Conservation (phyloP, 2,797 vertebrate genomes). For the Gymnothorax javanicus region DNA sequence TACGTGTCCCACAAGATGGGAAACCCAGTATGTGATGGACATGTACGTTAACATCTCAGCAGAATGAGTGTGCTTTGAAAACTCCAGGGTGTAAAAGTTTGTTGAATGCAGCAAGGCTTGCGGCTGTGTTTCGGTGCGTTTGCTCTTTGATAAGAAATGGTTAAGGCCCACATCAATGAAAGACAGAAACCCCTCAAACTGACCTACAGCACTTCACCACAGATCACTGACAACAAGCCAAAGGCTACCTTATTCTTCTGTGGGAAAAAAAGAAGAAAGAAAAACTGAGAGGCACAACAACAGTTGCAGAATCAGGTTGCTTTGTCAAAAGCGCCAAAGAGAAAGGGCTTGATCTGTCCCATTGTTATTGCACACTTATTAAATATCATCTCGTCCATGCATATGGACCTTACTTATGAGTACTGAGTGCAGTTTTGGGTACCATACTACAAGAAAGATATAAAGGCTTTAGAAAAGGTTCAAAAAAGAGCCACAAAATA, state of each 20-base stretch:
- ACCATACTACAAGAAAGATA: too few species aligned
- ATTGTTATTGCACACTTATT: constrained; percentile 23
- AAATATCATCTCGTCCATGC: not conserved
- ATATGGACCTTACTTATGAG: too few species aligned
- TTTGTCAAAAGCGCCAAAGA: not conserved
- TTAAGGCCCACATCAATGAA: not conserved
- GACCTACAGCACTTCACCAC: not conserved
- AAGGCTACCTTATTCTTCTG: not conserved
- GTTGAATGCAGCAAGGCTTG: not conserved
- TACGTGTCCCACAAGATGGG: not conserved
- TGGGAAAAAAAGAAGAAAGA: not conserved
- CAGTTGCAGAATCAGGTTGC: not conserved
- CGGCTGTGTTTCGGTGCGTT: not conserved
- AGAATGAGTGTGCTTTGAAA: not conserved
- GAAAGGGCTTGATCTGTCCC: not conserved
- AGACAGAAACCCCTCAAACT: not conserved
- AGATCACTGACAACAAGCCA: not conserved
- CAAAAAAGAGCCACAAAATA: too few species aligned
- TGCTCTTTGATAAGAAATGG: not conserved
- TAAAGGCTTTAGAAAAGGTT: too few species aligned
- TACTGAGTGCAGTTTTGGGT: too few species aligned
- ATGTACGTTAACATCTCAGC: not conserved
- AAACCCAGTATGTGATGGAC: not conserved
- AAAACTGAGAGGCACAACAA: too few species aligned
- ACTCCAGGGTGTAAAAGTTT: not conserved